phyloP scores from a whole-genome alignment of 2,888 invertebrate species.

The Rutpela maculata region DNA sequence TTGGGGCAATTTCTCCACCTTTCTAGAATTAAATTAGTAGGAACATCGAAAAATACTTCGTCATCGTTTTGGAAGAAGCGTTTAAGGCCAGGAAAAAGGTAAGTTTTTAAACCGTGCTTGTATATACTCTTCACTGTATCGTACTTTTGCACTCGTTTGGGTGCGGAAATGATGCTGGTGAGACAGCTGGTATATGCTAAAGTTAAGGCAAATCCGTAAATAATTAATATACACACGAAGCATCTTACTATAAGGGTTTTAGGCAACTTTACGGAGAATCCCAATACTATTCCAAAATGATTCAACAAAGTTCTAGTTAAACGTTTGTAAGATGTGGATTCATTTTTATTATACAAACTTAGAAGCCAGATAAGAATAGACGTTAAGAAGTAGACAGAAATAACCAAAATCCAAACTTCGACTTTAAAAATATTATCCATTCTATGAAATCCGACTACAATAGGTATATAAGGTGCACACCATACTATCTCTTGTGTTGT shows the following conservation, averaged over 20 bases:
- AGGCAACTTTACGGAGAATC: constrained; percentile 8
- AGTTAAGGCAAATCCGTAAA: constrained; percentile 31
- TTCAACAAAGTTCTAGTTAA: constrained; percentile 17
- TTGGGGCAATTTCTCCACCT: not conserved
- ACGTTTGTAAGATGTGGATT: constrained; percentile 35
- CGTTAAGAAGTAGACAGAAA: constrained; percentile 18
- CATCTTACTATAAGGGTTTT: constrained; percentile 38
- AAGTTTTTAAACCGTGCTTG: constrained; percentile 40
- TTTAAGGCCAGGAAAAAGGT: constrained; percentile 5
- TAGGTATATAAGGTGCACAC: constrained; percentile 45
- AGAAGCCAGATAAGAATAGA: constrained; percentile 37
- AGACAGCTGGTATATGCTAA: constrained; percentile 40
- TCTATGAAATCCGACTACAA: constrained; percentile 31
- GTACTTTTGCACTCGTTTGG: constrained; percentile 37
- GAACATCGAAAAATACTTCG: not conserved
- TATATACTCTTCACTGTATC: constrained; percentile 43
- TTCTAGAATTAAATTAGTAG: not conserved
- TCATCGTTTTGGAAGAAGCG: not conserved
- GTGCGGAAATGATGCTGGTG: constrained; percentile 41
- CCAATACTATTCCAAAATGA: constrained; percentile 20
- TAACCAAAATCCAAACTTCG: not conserved
- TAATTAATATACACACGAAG: constrained; percentile 25
- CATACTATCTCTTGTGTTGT: constrained; percentile 37
- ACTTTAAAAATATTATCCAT: constrained; percentile 28
- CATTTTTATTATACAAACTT: constrained; percentile 11